Conservation (phyloP, 1,140 invertebrate species). For the Agraylea sexmaculata region DNA sequence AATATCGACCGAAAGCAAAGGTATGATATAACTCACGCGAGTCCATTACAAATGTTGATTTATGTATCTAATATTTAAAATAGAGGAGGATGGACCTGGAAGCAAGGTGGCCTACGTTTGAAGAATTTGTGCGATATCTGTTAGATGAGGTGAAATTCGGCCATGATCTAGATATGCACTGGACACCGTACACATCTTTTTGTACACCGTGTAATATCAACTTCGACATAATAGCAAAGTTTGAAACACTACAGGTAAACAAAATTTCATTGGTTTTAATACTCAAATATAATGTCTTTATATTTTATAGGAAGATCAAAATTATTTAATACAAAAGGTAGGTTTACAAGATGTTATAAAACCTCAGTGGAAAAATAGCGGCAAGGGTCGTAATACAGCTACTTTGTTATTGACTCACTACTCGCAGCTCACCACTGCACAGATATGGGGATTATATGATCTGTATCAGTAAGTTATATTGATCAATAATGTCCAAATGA, state of each 20-base stretch:
- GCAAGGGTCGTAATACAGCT: conserved; percentile 55
- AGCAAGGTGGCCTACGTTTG: conserved; percentile 58
- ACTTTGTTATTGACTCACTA: conserved; percentile 63
- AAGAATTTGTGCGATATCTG: conserved; percentile 65
- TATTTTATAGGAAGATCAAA: conserved; percentile 59
- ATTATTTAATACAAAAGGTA: conserved; percentile 66
- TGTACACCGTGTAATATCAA: conserved; percentile 83
- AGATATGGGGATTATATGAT: conserved; percentile 64
- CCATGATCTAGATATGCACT: conserved; percentile 76
- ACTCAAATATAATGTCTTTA: not conserved
- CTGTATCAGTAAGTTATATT: conserved; percentile 56
- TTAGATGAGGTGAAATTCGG: conserved; percentile 52
- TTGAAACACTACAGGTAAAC: conserved; percentile 65
- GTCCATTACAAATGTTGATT: not conserved
- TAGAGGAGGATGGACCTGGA: conserved; percentile 20
- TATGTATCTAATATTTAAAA: not conserved
- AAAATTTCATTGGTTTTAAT: not conserved
- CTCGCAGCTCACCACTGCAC: conserved; percentile 57
- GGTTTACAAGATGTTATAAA: conserved; percentile 62
- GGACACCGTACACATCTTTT: conserved; percentile 73
- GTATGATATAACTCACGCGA: conserved; percentile 7
- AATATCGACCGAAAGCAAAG: conserved; percentile 43
- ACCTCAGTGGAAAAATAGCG: conserved; percentile 71
- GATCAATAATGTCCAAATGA: not conserved
- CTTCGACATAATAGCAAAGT: conserved; percentile 80